Conservation (phyloP, 2,888 invertebrate genomes). For the Metalampra italica region DNA sequence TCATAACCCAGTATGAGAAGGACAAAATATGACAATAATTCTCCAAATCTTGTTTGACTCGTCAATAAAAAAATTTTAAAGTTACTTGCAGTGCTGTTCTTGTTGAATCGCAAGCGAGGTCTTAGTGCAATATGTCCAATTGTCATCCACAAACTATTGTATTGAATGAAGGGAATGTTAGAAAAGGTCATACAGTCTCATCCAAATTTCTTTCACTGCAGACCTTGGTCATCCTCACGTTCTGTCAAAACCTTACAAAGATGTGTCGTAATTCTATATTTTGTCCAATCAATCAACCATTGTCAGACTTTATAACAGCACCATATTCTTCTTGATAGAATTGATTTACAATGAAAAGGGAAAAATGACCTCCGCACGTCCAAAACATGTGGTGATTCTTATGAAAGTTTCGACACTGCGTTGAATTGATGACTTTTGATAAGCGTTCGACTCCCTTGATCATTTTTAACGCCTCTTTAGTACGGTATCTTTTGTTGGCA, state of each 20-base stretch:
- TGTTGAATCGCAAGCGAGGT: too few species aligned
- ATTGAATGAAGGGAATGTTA: not conserved
- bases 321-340: not conserved
- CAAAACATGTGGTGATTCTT: not conserved
- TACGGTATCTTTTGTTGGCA: too few species aligned
- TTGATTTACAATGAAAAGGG: constrained; percentile 13
- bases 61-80: too few species aligned
- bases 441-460: not conserved
- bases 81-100: too few species aligned
- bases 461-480: too few species aligned
- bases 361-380: constrained; percentile 26
- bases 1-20: too few species aligned
- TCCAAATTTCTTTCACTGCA: not conserved
- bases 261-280: constrained; percentile 23
- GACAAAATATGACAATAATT: too few species aligned
- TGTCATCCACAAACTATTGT: not conserved
- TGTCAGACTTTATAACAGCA: constrained; percentile 18
- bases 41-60: too few species aligned
- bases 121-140: not conserved
- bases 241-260: constrained; percentile 17
- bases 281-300: constrained; percentile 28
- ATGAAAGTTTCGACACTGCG: not conserved
- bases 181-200: not conserved
- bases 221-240: constrained; percentile 10
- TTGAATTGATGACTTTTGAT: not conserved